Conservation (phyloP, 2,113 vertebrate species). For the Salvelinus sp. region DNA sequence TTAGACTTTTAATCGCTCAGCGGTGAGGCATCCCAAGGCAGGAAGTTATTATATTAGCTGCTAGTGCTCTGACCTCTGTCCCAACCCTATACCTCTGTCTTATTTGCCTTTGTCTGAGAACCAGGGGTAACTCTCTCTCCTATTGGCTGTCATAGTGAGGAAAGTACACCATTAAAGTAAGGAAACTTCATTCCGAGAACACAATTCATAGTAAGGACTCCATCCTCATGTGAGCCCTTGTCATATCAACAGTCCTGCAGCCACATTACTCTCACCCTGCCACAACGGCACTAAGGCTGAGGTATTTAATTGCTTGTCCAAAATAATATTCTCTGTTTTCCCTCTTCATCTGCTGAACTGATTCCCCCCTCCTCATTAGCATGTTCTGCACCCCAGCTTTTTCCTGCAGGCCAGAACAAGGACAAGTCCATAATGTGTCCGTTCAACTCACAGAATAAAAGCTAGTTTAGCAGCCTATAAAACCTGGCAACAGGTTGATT, state of each 20-base stretch:
- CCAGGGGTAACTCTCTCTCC: too few species aligned
- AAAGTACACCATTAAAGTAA: not conserved
- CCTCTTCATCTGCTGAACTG: conserved; percentile 37
- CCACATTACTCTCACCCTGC: conserved; percentile 44
- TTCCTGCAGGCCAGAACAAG: conserved; percentile 39
- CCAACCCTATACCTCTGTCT: conserved; percentile 31
- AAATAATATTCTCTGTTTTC: conserved; percentile 55
- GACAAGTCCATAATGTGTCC: conserved; percentile 43
- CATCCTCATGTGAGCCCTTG: not conserved
- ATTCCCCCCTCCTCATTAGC: conserved; percentile 60
- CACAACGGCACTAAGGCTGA: conserved; percentile 36
- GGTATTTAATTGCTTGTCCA: conserved; percentile 60
- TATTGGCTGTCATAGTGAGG: not conserved
- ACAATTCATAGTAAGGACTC: not conserved
- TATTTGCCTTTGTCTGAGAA: not conserved
- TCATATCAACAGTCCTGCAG: conserved; percentile 28
- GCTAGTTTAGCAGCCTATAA: conserved; percentile 28
- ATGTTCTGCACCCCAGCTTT: conserved; percentile 37
- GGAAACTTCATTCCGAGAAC: too few species aligned
- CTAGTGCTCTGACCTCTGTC: conserved; percentile 58
- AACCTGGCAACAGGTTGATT: conserved; percentile 6
- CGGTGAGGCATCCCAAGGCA: conserved; percentile 57
- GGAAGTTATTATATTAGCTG: conserved; percentile 61
- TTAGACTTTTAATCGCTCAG: conserved; percentile 65
- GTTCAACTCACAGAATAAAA: conserved; percentile 27